Conservation (phyloP, 2,888 invertebrate genomes). For the Ditula angustiorana region DNA sequence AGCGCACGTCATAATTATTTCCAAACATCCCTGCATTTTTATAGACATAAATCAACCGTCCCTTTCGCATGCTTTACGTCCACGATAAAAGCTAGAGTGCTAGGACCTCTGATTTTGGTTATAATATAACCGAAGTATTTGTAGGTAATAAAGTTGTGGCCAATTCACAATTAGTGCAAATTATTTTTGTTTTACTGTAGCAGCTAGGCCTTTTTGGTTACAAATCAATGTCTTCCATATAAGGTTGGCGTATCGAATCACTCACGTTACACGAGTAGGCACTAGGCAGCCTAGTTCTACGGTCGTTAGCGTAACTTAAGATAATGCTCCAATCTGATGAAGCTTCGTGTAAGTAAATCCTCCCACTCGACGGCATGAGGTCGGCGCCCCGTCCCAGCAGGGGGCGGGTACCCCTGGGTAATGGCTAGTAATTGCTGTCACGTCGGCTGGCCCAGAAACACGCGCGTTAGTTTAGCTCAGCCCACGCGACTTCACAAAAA, state of each 20-base stretch:
- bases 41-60: too few relatives aligned
- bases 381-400: constrained; percentile 49
- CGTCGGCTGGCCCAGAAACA: constrained; percentile 44
- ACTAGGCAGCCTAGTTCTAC: not conserved
- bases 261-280: constrained; percentile 20
- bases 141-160: too few relatives aligned
- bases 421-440: constrained; percentile 67
- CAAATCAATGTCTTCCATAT: constrained; percentile 19
- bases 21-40: too few relatives aligned
- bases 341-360: constrained; percentile 30
- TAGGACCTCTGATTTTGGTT: too few relatives aligned
- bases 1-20: too few relatives aligned
- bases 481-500: constrained; percentile 44
- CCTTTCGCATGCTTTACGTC: too few relatives aligned
- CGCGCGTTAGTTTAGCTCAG: constrained; percentile 28
- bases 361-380: constrained; percentile 31
- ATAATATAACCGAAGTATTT: too few relatives aligned
- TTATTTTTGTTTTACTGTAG: too few relatives aligned
- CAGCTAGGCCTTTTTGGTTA: not conserved
- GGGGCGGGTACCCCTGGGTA: constrained; percentile 60
- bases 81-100: too few relatives aligned
- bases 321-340: constrained; percentile 23
- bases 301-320: constrained; percentile 14
- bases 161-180: too few relatives aligned
- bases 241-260: constrained; percentile 18